These are phyloP conservation scores for Diploptera punctata DNA, from an alignment of 2,888 invertebrate species.

Conservation along the genomic window DNA sequence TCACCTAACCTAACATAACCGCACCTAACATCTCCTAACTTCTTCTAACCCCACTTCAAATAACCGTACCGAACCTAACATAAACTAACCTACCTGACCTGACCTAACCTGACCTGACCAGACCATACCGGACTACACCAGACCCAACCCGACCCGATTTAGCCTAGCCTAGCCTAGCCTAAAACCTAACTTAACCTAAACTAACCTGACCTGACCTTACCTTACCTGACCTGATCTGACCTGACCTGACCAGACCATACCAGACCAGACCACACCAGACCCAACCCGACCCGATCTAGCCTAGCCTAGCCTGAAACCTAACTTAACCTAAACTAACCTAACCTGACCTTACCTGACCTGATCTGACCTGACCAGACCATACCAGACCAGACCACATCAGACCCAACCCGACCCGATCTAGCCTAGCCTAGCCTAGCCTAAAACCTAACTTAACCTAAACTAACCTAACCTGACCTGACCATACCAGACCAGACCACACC, in stretches of 20 bases:
- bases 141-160: neutral
- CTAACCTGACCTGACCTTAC: neutral
- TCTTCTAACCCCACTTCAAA: neutral
- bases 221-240: neutral
- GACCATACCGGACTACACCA: neutral
- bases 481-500: constrained; percentile 2
- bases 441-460: no score
- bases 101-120: neutral
- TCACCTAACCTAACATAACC: neutral
- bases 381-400: neutral
- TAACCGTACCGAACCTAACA: neutral
- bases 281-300: neutral
- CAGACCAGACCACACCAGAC: neutral
- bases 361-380: neutral
- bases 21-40: neutral
- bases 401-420: neutral
- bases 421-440: no score
- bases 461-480: no score
- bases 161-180: no score
- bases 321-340: no score
- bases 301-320: neutral
- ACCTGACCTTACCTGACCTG: no score
- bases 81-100: neutral
- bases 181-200: neutral
- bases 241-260: neutral